Conservation (phyloP, 2,797 vertebrate species). For the Sciaenops ocellatus region DNA sequence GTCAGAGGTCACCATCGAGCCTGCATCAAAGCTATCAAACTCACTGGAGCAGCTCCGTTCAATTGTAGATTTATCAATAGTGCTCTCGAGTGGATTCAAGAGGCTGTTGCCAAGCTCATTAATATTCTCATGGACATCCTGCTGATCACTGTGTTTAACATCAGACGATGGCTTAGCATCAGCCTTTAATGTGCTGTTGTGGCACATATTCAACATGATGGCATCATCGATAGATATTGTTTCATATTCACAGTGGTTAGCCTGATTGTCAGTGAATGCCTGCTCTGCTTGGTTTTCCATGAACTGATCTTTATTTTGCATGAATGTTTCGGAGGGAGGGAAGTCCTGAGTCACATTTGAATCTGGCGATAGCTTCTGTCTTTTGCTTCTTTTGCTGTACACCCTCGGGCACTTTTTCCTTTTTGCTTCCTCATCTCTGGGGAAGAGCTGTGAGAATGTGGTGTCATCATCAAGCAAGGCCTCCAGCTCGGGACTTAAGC, state of each 20-base stretch:
- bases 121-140: constrained; percentile 64
- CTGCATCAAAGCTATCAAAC: constrained; percentile 57
- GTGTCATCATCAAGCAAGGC: constrained; percentile 90
- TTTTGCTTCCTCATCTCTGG: constrained; percentile 87
- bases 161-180: constrained; percentile 64
- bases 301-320: constrained; percentile 74
- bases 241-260: constrained; percentile 88
- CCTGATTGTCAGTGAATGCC: constrained; percentile 80
- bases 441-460: constrained; percentile 93
- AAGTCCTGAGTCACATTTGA: constrained; percentile 47
- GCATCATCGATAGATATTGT: constrained; percentile 88
- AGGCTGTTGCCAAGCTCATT: constrained; percentile 71
- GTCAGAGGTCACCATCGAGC: constrained; percentile 72
- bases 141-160: constrained; percentile 52
- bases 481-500: constrained; percentile 81
- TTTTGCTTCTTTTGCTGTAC: constrained; percentile 92
- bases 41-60: constrained; percentile 83
- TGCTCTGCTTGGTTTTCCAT: constrained; percentile 81
- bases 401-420: constrained; percentile 92
- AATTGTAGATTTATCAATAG: constrained; percentile 71
- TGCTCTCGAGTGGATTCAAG: constrained; percentile 76
- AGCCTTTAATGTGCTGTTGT: constrained; percentile 79
- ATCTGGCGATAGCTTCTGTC: constrained; percentile 76
- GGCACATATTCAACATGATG: constrained; percentile 90
- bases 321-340: constrained; percentile 53